Conservation (phyloP, 1,140 invertebrate species). For the Mycetomoellerius zeteki region DNA sequence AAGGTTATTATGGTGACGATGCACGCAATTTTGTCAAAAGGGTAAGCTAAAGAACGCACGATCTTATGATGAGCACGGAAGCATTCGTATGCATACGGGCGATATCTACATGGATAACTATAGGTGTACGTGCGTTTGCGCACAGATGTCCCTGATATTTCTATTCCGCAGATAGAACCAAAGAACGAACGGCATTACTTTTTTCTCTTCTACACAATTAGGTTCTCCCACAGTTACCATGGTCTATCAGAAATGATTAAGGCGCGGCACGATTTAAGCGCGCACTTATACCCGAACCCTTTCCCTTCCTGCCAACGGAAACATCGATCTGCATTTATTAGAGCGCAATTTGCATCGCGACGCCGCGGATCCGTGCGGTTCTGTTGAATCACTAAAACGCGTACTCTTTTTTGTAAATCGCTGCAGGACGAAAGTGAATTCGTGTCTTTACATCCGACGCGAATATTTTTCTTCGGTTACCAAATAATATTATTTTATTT, state of each 20-base stretch:
- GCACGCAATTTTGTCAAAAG: slow-evolving; percentile 70
- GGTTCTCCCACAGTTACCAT: slow-evolving; percentile 58
- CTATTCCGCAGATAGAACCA: slow-evolving; percentile 4
- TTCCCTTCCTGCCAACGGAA: slow-evolving; percentile 57
- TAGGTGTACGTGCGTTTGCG: neutral
- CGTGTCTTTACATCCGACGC: slow-evolving; percentile 12
- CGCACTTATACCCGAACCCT: slow-evolving; percentile 57
- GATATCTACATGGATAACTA: neutral
- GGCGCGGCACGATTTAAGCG: slow-evolving; percentile 73
- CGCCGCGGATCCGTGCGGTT: slow-evolving; percentile 12
- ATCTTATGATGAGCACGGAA: neutral
- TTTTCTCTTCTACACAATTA: slow-evolving; percentile 67
- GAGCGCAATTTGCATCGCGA: slow-evolving; percentile 68
- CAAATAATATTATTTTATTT: neutral
- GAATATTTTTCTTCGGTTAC: neutral
- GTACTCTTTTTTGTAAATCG: slow-evolving; percentile 22
- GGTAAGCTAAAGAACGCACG: neutral
- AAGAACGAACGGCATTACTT: slow-evolving; percentile 43
- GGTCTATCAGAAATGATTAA: slow-evolving; percentile 67
- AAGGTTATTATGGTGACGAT: slow-evolving; percentile 67
- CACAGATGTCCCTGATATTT: neutral
- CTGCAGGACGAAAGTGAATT: slow-evolving; percentile 29
- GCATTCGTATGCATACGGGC: neutral
- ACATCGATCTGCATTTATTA: slow-evolving; percentile 76
- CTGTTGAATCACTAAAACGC: slow-evolving; percentile 4